These are phyloP conservation scores for Hyperoplus lanceolatus DNA, from an alignment of 2,797 vertebrate genomes.

Conservation along the genomic window DNA sequence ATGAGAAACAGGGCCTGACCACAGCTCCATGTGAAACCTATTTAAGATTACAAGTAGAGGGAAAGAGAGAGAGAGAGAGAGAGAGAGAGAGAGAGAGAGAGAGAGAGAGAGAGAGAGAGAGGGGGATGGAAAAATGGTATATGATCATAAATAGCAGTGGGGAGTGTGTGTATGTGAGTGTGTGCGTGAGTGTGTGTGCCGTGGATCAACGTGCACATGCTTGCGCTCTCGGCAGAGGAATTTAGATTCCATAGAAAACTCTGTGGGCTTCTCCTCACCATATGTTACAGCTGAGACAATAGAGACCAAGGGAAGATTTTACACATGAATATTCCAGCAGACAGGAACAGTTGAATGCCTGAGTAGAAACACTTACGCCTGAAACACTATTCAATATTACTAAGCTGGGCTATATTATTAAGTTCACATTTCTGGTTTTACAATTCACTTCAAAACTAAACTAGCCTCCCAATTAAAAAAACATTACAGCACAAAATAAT, in stretches of 20 bases:
- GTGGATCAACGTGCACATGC: constrained; percentile 47
- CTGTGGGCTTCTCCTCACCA: constrained; percentile 29
- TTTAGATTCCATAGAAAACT: constrained; percentile 58
- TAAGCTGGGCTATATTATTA: neutral
- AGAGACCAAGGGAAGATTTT: constrained; percentile 4
- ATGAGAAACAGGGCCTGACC: constrained; percentile 93
- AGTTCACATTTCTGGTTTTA: neutral
- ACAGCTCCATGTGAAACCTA: constrained; percentile 92
- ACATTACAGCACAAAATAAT: neutral
- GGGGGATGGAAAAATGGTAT: constrained; percentile 75
- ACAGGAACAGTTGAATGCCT: neutral
- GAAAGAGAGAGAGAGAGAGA: constrained; percentile 49
- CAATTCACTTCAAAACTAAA: neutral
- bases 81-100: constrained; percentile 14
- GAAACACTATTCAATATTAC: neutral
- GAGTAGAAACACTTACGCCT: neutral
- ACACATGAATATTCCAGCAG: neutral
- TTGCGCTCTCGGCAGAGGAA: constrained; percentile 60
- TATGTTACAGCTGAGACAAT: constrained; percentile 47
- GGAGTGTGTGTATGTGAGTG: constrained; percentile 41
- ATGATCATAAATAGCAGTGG: constrained; percentile 73
- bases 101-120: constrained; percentile 48
- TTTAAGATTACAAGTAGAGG: constrained; percentile 87
- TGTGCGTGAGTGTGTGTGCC: constrained; percentile 45
- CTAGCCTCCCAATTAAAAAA: neutral